Evolutionary conservation across 2,888 invertebrate species (phyloP).

Genomic region (Pteria penguin): DNA sequence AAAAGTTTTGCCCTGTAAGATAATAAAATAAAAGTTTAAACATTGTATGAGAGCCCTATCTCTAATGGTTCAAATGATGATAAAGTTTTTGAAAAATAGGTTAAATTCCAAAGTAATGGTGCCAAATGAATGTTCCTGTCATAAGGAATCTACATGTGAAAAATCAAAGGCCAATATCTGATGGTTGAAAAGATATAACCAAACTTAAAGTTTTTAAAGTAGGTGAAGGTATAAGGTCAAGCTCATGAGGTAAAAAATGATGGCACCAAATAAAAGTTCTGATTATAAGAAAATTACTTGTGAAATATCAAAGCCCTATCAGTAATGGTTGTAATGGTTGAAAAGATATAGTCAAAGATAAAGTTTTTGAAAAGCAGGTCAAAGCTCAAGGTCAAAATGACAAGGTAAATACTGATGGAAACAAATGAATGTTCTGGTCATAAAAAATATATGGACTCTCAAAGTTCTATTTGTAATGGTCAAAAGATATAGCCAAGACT

Average conservation of each 20-base stretch:
- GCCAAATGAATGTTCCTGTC: not conserved
- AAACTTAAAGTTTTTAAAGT: not conserved
- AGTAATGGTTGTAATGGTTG: not conserved
- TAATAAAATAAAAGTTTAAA: too few species aligned
- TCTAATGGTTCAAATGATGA: not conserved
- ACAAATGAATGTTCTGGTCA: not conserved
- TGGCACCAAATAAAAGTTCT: not conserved
- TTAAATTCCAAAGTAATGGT: not conserved
- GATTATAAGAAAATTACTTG: not conserved
- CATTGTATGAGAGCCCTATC: not conserved
- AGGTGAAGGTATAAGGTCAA: not conserved
- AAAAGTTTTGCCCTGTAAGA: constrained; percentile 99
- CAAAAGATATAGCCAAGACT: not conserved
- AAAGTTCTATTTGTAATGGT: not conserved
- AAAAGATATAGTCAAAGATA: not conserved
- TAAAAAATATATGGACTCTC: not conserved
- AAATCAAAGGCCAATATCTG: not conserved
- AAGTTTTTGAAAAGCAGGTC: not conserved
- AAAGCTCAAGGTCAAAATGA: not conserved
- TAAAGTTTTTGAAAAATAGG: not conserved
- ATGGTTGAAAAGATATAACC: not conserved
- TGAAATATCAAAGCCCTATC: not conserved
- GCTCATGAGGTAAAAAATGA: not conserved
- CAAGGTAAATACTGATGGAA: not conserved
- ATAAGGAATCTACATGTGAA: not conserved